phyloP scores from a whole-genome alignment of 2,797 vertebrate genomes.

The Carapus acus region DNA sequence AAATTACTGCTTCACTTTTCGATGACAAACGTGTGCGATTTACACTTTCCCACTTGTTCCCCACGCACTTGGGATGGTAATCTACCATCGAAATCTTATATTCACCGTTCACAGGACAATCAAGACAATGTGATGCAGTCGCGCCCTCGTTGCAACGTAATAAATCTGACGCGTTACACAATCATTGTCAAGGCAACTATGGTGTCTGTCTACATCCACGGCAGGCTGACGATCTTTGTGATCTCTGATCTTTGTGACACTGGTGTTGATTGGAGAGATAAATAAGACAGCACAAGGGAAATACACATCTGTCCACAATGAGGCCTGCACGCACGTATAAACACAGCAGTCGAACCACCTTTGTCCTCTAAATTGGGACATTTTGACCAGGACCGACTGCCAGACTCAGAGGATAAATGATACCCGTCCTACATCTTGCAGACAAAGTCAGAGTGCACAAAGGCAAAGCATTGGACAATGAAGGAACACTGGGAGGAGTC shows the following conservation, averaged over 20 bases:
- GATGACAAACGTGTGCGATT: not conserved
- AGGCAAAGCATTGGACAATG: too few relatives aligned
- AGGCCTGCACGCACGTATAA: not conserved
- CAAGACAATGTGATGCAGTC: constrained; percentile 23
- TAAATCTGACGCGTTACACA: too few relatives aligned
- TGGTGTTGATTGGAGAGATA: too few relatives aligned
- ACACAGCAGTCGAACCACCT: not conserved
- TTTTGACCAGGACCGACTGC: not conserved
- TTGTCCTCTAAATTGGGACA: constrained; percentile 20
- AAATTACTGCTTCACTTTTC: not conserved
- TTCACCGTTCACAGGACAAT: constrained; percentile 36
- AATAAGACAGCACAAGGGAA: too few relatives aligned
- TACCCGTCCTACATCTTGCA: constrained; percentile 43
- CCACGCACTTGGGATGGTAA: not conserved
- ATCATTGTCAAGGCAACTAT: too few relatives aligned
- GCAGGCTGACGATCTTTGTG: too few relatives aligned
- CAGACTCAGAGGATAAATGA: constrained; percentile 13
- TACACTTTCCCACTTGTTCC: not conserved
- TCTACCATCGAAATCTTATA: constrained; percentile 32
- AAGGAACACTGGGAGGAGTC: constrained; percentile 28
- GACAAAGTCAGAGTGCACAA: constrained; percentile 24
- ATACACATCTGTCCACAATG: constrained; percentile 4
- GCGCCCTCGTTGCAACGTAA: constrained; percentile 3
- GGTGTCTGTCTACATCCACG: too few relatives aligned
- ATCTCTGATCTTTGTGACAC: too few relatives aligned